These are phyloP conservation scores for Oeneis ivallda DNA, from an alignment of 2,888 invertebrate genomes.

Conservation along the genomic window DNA sequence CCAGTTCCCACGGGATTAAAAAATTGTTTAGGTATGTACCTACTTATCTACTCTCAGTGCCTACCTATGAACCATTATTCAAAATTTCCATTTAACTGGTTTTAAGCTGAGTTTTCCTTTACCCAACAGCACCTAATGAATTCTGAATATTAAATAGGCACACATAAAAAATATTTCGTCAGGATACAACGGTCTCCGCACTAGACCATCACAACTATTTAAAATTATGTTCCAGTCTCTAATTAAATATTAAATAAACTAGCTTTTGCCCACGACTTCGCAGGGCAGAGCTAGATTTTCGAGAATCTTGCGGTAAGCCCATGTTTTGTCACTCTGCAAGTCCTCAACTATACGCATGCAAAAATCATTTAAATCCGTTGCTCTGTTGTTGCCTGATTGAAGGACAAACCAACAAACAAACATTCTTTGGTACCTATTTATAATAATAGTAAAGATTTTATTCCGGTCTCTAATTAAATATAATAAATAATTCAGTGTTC, in stretches of 20 bases:
- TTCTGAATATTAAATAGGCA: conserved; percentile 14
- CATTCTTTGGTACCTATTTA: too few species aligned
- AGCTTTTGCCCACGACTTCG: too few species aligned
- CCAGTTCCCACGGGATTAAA: background rate
- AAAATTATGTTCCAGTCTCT: conserved; percentile 14
- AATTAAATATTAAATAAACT: conserved; percentile 38
- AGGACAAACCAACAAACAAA: too few species aligned
- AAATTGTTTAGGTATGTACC: too few species aligned
- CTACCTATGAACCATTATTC: too few species aligned
- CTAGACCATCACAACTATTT: conserved; percentile 11
- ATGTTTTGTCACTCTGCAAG: too few species aligned
- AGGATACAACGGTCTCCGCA: conserved; percentile 11
- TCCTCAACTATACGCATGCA: too few species aligned
- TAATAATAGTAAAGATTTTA: background rate
- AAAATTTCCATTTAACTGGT: conserved; percentile 5
- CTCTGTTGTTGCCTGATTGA: too few species aligned
- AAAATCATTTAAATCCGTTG: too few species aligned
- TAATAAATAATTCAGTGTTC: conserved; percentile 47
- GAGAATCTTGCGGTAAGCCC: too few species aligned
- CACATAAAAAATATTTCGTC: conserved; percentile 4
- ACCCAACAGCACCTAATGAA: conserved; percentile 3
- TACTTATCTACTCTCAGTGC: too few species aligned
- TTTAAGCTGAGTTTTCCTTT: background rate
- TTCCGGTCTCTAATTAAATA: conserved; percentile 39
- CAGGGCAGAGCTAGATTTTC: too few species aligned